A percentile compares a stretch with the other conserved stretches of the same genome.
Evolutionary conservation across 2,113 vertebrate species (phyloP).

Genomic region (Corynorhinus townsendii): DNA sequence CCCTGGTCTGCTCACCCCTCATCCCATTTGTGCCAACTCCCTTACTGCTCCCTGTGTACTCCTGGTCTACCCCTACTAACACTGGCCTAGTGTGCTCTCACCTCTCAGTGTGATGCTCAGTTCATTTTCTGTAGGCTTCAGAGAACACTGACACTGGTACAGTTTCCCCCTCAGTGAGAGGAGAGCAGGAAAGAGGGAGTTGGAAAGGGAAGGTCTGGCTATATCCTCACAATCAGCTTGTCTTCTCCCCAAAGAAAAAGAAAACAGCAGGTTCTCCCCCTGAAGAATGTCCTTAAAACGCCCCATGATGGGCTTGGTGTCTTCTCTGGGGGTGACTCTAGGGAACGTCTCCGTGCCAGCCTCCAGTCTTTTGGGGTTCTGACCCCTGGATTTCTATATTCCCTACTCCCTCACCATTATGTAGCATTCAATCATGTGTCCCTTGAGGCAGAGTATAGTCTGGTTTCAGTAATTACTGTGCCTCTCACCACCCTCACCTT

Average conservation of each 20-base stretch:
- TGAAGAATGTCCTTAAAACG: not conserved
- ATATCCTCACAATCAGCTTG: not conserved
- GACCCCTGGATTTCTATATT: not conserved
- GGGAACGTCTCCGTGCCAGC: not conserved
- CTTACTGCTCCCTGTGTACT: accelerated
- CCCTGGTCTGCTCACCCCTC: not conserved
- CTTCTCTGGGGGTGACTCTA: not conserved
- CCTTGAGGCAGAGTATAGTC: not conserved
- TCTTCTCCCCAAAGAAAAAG: constrained; percentile 15
- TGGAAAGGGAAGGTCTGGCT: not conserved
- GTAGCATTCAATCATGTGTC: not conserved
- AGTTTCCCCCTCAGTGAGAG: not conserved
- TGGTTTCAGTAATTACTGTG: not conserved
- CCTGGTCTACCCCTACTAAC: not conserved
- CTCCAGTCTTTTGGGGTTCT: not conserved
- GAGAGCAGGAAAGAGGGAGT: not conserved
- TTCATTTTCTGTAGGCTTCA: not conserved
- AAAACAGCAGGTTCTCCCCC: not conserved
- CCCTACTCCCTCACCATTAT: not conserved
- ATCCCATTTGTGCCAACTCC: too few species aligned
- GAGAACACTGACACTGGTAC: not conserved
- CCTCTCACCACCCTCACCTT: not conserved
- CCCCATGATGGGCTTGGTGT: not conserved
- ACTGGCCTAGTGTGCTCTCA: not conserved
- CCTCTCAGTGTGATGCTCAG: not conserved